Base-by-base conservation (phyloP, 1,140 invertebrate species). In the Danaus plexippus region DNA sequence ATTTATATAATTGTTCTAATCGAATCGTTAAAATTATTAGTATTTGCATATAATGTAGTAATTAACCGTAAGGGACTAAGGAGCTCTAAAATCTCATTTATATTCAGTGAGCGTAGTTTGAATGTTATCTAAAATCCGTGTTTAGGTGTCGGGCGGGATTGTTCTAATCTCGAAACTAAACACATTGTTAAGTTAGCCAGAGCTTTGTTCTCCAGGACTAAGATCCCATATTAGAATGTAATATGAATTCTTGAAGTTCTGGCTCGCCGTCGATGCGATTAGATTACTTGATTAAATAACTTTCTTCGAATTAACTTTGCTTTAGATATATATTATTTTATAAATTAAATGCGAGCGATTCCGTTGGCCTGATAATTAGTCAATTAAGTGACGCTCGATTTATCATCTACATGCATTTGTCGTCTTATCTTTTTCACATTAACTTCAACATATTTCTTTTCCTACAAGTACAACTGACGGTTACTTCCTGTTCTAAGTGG, bases 61-160 rank as follows among this genome's bases (percentile, higher is more conserved):
- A 86, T 84, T 83, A 84, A 82, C 73, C 77, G 22, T 32, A 32
- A 32, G 22, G 22, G 22, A 32, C 22, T 32, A 69, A 59, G 73
- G 65, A 63, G 69, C 71, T 75, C 81, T 79, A 82, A 86, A 83
- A 78, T 83, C 81, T 82, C 81, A 87, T 87, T 85, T 85, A 85
- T 85, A 87, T 87, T 85, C 84, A 87, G 76, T 74, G 79, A 73
- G 79, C 66, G 67, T 75, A 78, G 81, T 86, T 83, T 85, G 77
- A 83, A 86, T 86, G 81, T 83, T 86, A 86, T 86, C 83, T 85
- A 77, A 85, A 86, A 85, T 85, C 80, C 80, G 81, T 83, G 81
- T 86, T 86, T 86, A 85, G 83, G 83, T 86, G 83, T 85, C 76
- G 81, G 73, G 64, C 75, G 73, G 77, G 77, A 84, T 83, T 77